phyloP scores from a whole-genome alignment of 2,888 invertebrate species.

The Leptopilina syphax region DNA sequence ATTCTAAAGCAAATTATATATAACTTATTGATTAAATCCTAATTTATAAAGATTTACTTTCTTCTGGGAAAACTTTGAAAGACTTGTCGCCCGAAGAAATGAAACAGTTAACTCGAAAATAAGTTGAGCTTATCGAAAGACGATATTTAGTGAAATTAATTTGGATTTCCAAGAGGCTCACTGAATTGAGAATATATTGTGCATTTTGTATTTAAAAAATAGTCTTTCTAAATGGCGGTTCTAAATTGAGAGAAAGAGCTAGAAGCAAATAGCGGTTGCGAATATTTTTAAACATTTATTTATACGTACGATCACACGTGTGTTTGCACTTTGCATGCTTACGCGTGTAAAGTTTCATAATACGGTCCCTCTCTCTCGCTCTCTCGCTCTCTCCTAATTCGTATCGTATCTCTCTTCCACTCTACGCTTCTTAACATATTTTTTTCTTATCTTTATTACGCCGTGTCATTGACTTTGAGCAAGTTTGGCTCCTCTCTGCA shows the following conservation, averaged over 20 bases:
- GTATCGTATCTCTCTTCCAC: constrained; percentile 11
- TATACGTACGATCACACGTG: constrained; percentile 30
- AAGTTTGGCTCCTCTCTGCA: constrained; percentile 37
- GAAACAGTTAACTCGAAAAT: no score
- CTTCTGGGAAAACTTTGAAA: no score
- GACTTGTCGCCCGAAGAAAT: no score
- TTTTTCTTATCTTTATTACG: constrained; percentile 48
- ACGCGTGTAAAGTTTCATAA: constrained; percentile 38
- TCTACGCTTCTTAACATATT: constrained; percentile 43
- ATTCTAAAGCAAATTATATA: no score
- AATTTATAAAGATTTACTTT: no score
- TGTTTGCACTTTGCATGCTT: constrained; percentile 18
- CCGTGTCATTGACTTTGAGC: constrained; percentile 51
- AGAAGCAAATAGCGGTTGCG: constrained; percentile 17
- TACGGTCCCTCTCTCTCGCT: constrained; percentile 42
- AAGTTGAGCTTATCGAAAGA: no score
- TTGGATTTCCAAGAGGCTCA: no score
- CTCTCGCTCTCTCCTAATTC: constrained; percentile 32
- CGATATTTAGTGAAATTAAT: no score
- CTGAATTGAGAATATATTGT: no score
- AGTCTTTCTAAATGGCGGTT: background rate
- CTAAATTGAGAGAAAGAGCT: background rate
- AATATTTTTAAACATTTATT: constrained; percentile 34
- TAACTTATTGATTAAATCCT: no score
- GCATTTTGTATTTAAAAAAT: background rate